Evolutionary conservation across 2,797 vertebrate genomes (phyloP).

Genomic region (Decapterus maruadsi): DNA sequence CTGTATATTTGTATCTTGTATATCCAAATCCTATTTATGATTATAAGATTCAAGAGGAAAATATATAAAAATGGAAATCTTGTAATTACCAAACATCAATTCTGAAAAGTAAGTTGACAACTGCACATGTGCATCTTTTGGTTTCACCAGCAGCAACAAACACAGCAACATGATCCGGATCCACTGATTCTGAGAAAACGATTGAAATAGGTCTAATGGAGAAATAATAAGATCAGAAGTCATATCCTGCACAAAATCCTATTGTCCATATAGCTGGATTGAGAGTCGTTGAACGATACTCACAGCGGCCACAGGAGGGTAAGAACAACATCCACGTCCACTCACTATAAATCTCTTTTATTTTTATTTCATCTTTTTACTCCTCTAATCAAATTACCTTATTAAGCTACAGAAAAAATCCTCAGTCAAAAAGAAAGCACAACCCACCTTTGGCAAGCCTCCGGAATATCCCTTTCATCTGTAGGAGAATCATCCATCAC

Average conservation of each 20-base stretch:
- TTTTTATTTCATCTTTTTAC: not conserved
- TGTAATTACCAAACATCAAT: not conserved
- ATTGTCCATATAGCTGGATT: constrained; percentile 54
- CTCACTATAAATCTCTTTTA: not conserved
- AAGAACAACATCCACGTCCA: constrained; percentile 9
- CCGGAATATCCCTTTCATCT: constrained; percentile 71
- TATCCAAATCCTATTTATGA: not conserved
- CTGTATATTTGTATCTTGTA: not conserved
- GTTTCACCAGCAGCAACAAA: constrained; percentile 10
- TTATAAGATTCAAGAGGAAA: constrained; percentile 2
- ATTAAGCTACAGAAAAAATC: not conserved
- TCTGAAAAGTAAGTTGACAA: constrained; percentile 31
- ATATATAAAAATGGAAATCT: not conserved
- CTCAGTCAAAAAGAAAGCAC: constrained; percentile 9
- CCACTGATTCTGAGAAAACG: not conserved
- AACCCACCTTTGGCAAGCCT: constrained; percentile 81
- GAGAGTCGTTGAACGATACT: constrained; percentile 31
- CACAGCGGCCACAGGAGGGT: constrained; percentile 34
- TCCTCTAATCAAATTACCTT: constrained; percentile 10
- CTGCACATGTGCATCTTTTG: not conserved
- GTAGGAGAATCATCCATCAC: constrained; percentile 79
- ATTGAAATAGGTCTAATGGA: not conserved
- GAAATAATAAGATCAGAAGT: not conserved
- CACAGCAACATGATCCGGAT: not conserved
- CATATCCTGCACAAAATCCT: constrained; percentile 13